phyloP scores from a whole-genome alignment of 53 echinoderm and acorn worm species.

The Henricia sp. region DNA sequence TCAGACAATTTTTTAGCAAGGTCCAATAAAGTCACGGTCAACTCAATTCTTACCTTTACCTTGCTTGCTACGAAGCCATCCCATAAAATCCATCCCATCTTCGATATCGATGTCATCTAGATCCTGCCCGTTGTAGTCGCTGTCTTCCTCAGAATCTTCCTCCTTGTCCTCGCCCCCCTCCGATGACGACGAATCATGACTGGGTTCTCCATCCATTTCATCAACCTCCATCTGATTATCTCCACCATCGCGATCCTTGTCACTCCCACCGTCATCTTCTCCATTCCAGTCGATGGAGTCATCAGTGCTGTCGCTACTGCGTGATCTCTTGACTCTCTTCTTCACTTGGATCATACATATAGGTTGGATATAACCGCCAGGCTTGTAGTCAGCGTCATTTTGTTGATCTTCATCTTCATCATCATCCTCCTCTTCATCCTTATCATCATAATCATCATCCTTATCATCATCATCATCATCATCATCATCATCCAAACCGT shows the following conservation, averaged over 20 bases:
- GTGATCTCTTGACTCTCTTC: too few species aligned
- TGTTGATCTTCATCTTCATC: conserved; percentile 34
- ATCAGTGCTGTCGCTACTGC: conserved; percentile 31
- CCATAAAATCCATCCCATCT: not conserved
- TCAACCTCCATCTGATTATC: conserved; percentile 3
- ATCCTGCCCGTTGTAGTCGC: conserved; percentile 19
- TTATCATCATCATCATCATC: conserved; percentile 2
- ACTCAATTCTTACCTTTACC: not conserved
- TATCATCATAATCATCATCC: conserved; percentile 38
- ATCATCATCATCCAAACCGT: conserved; percentile 2
- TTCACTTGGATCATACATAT: too few species aligned
- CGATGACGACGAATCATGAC: not conserved
- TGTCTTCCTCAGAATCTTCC: conserved; percentile 26
- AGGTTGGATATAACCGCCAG: too few species aligned
- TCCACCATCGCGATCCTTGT: not conserved
- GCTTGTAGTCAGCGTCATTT: too few species aligned
- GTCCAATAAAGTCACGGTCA: too few species aligned
- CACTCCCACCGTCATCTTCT: conserved; percentile 23
- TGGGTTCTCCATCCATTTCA: conserved; percentile 4
- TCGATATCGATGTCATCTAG: not conserved
- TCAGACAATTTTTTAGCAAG: too few species aligned
- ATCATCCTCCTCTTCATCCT: conserved; percentile 36
- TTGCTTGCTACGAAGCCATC: not conserved
- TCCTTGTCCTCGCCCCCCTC: conserved; percentile 3
- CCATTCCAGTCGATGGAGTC: conserved; percentile 23